phyloP scores from a whole-genome alignment of 2,113 vertebrate species.

The Albula goreensis region DNA sequence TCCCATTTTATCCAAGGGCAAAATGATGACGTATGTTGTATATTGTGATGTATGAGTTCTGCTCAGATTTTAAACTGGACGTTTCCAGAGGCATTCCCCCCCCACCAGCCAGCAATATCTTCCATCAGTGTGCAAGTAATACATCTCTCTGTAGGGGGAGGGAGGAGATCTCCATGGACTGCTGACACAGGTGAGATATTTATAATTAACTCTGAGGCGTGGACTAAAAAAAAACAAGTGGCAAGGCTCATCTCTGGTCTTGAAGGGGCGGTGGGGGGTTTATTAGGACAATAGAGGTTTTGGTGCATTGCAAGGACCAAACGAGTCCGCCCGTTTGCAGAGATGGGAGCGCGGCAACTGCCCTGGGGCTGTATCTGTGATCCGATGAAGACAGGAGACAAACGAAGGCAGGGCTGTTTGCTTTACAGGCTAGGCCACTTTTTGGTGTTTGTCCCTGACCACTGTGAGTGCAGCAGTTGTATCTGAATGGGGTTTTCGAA shows the following conservation, averaged over 20 bases:
- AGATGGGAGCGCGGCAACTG: neutral
- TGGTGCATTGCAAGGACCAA: neutral
- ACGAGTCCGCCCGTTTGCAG: neutral
- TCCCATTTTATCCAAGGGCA: neutral
- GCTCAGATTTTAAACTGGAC: neutral
- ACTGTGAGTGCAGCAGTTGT: neutral
- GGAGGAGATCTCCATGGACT: neutral
- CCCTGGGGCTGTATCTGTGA: neutral
- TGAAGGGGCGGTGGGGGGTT: neutral
- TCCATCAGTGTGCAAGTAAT: no score
- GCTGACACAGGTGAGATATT: neutral
- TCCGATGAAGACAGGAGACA: neutral
- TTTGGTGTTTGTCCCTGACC: slow-evolving; percentile 6
- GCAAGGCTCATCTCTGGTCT: neutral
- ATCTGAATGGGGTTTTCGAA: neutral
- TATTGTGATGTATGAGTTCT: neutral
- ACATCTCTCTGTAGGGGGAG: neutral
- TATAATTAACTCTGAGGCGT: neutral
- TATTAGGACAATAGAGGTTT: neutral
- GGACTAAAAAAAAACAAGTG: neutral
- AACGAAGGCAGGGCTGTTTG: neutral
- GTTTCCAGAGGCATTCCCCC: neutral
- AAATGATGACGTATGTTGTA: neutral
- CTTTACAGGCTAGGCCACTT: neutral
- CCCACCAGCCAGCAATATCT: neutral